Evolutionary conservation across 1,140 invertebrate genomes (phyloP).

Genomic region (Liolophura sinensis): DNA sequence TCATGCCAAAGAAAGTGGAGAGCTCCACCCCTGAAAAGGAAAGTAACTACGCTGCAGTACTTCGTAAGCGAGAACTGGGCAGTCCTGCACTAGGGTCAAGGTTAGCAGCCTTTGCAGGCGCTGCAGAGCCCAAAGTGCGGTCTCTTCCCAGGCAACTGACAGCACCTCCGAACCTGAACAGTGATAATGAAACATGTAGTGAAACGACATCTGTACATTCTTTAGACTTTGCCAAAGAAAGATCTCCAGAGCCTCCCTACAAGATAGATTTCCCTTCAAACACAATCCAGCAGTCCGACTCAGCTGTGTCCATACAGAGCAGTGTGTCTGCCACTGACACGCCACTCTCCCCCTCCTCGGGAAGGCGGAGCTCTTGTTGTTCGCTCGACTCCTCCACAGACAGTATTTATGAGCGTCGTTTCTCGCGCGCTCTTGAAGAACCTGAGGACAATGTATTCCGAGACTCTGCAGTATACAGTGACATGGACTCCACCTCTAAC

Average conservation of each 20-base stretch:
- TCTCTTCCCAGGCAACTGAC: no score
- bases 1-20: no score
- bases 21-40: no score
- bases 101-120: no score
- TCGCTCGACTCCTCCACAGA: conserved; percentile 25
- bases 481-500: conserved; percentile 15
- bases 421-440: conserved; percentile 37
- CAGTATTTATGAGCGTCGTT: conserved; percentile 38
- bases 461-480: conserved; percentile 32
- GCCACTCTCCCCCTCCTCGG: not conserved
- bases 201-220: no score
- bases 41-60: no score
- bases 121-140: no score
- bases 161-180: no score
- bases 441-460: conserved; percentile 23
- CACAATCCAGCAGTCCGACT: conserved; percentile 26
- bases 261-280: conserved; percentile 9
- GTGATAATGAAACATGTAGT: no score
- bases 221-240: conserved; percentile 10
- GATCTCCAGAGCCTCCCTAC: conserved; percentile 6
- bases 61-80: no score
- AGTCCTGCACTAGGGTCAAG: no score
- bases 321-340: conserved; percentile 5
- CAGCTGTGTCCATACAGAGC: conserved; percentile 36
- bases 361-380: conserved; percentile 7